Evolutionary conservation across 2,888 invertebrate species (phyloP), one percentile per base, ranked within the genome.

Genomic region (Camptogramma bilineatum): DNA sequence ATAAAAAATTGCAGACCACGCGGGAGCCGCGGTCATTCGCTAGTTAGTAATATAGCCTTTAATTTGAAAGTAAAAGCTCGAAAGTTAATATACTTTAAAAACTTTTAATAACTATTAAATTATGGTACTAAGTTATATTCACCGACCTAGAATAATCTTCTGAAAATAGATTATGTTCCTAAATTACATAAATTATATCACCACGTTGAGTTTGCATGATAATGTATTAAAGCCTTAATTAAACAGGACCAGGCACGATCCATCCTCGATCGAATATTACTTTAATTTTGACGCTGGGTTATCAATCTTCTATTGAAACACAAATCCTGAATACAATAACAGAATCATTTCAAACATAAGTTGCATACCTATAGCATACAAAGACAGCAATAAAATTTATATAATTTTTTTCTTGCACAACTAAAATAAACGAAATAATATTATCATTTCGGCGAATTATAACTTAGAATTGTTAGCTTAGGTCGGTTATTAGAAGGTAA

Each of bases 401-500:
- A n/a, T n/a, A n/a, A n/a, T n/a, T n/a, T n/a, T n/a, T n/a, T n/a
- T n/a, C n/a, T 24, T 24, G 34, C 9, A 34, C 39, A 39, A 28
- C 5, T 28, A 28, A 28, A 28, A 28, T 28, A 28, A 28, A 5
- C 28, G 5, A 5, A 28, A 59, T 39, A 54, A 55, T 59, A 64
- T 55, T 62, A 64, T 54, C 18, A 39, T 64, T 55, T 55, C 18
- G 28, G 24, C 19, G 17, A 47, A 55, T 44, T 34, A 46, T 57
- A 53, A 52, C 47, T 46, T 42, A 39, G 46, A 10, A 46, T 7
- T 53, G 47, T 59, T 50, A 58, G 44, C 51, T 54, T 44, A 58
- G 58, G 63, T 51, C 34, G 53, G 53, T 44, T 44, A 59, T 64
- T 64, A 54, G 46, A 34, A 50, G 31, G 56, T 55, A 19, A 62